phyloP scores from a whole-genome alignment of 2,113 vertebrate species.

The Psophia crepitans region DNA sequence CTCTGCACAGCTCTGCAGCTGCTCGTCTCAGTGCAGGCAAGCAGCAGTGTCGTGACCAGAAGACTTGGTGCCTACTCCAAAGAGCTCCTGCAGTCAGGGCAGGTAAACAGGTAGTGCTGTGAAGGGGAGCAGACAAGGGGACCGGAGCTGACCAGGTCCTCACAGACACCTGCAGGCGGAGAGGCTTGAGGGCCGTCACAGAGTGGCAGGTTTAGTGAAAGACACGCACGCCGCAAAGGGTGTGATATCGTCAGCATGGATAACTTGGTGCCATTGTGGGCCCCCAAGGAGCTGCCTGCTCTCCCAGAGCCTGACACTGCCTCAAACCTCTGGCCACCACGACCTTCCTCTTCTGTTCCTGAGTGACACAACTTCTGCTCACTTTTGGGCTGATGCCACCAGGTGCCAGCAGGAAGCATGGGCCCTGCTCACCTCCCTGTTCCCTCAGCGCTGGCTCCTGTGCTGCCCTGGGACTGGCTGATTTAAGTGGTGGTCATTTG shows the following conservation, averaged over 20 bases:
- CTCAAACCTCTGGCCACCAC: neutral
- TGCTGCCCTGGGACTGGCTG: neutral
- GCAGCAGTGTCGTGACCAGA: neutral
- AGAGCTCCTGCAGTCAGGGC: neutral
- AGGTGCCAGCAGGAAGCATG: neutral
- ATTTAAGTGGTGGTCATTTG: neutral
- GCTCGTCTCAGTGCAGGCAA: neutral
- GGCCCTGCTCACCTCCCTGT: neutral
- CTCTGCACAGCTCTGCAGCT: neutral
- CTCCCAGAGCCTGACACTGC: neutral
- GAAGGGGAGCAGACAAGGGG: neutral
- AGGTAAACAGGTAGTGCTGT: neutral
- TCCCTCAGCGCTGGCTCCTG: neutral
- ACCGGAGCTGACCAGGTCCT: neutral
- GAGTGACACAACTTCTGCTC: neutral
- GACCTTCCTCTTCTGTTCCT: neutral
- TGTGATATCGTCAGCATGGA: accelerated
- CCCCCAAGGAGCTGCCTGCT: neutral
- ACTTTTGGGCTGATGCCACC: neutral
- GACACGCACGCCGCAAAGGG: accelerated
- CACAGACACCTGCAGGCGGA: too few species aligned
- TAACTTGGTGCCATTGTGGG: too few species aligned
- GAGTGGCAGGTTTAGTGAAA: neutral
- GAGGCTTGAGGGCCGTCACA: neutral
- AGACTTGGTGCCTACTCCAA: neutral